Base-by-base conservation (phyloP, 2,113 vertebrate species). In the Phasianus colchicus region DNA sequence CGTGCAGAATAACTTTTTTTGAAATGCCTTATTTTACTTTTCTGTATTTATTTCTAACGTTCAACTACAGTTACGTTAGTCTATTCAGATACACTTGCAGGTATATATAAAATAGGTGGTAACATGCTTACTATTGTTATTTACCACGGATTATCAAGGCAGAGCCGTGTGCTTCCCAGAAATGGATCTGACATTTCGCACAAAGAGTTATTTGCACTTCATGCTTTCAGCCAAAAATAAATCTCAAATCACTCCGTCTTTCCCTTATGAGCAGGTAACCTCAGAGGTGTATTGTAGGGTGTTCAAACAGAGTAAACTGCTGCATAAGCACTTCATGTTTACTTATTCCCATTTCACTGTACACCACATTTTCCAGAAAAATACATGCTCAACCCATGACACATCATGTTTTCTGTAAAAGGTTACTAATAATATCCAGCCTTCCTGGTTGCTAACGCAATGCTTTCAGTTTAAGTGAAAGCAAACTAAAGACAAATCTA, bases 211-310 rank as follows among this genome's bases (percentile, higher is more conserved):
- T 79, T 90, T 87, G 48, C 63, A 78, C 86, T 80, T 90, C 66
- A 74, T 34, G 79, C 84, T 96, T 96, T 96, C 86, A 91, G 50
- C 84, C 70, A 85, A 94, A 96, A 95, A 92, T 90, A 95, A 96
- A 86, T 47, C 84, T 90, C 60, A 89, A 40, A 64, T 45, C 25
- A 63, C 72, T 84, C 90, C 20, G 88, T 88, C 63, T 64, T 38
- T 93, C 88, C 50, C 94, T 95, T 92, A 69, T 84, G 72, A 94
- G 24, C 66, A 94, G 88, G 86, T 89, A 95, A 89, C 82, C 55
- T 91, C 92, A 71, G 84, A 96, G 76, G 22, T 76, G 54, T 65
- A 54, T 64, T 74, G 88, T 57, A 90, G 90, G 83, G 45, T 25
- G 3, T 84, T 91, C 77, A 92, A 91, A 94, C 25, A 89, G 78